Base-by-base conservation (phyloP, 2,888 invertebrate genomes). In the Bombylius discolor region DNA sequence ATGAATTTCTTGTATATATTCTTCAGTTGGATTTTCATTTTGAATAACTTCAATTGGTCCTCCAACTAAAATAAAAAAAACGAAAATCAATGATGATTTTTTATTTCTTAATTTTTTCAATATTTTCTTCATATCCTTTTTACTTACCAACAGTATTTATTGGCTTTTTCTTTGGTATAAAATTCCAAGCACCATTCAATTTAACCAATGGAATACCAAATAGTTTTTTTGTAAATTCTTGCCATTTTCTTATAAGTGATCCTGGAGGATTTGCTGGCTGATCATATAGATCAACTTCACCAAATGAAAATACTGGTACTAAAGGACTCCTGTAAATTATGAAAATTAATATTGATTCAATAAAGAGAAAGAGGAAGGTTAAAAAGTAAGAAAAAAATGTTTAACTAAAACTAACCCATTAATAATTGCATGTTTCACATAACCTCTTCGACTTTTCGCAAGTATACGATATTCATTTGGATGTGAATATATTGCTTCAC, bases 251-350 rank as follows among this genome's bases (percentile, higher is more conserved):
- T 4, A 72, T 51, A 5, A 75, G 65, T 3, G 90, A 85, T 45
- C 87, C 84, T 53, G 84, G 80, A 0, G 87, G 84, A 70, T 86
- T 87, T 13, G 78, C 70, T 0, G 88, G 70, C 62, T 93, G 92
- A 61, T 84, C 81, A 71, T 84, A 94, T 9, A 92, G 73, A 65
- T 93, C 89, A 1, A 87, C 87, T 73, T 96, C 95, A 0, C 94
- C 94, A 71, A 95, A 96, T 0, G 89, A 86, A 67, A 92, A 84
- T 0, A 89, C 87, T 2, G 96, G 95, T 0, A 96, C 93, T 56
- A 96, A 72, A 0, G 87, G 79, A 0, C 87, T 79, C 11, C 94
- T 92, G 70, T 33, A 47, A 51, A 56, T 56, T 67, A 6, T 47
- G 36, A 3, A 42, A n/a, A 36, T 53, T 39, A 36, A 14, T 9